Conservation (phyloP, 2,797 vertebrate species). For the Lepidocolaptes lacrymiger region DNA sequence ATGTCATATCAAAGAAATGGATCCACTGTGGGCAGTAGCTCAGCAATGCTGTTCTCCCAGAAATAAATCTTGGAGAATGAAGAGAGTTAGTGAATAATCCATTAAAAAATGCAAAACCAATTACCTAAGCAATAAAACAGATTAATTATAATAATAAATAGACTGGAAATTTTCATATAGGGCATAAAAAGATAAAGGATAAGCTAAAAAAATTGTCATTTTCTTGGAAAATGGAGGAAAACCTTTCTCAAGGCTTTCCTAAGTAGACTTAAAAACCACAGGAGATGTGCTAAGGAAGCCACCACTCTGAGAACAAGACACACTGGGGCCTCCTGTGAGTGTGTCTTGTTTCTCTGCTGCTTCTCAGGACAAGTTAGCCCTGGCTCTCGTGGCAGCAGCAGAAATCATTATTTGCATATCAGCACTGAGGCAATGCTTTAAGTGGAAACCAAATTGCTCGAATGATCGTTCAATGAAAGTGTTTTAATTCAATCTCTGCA, state of each 20-base stretch:
- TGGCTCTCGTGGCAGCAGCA: background rate
- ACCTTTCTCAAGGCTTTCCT: background rate
- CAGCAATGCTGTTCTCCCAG: background rate
- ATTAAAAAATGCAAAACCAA: background rate
- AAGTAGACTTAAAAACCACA: background rate
- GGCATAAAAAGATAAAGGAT: background rate
- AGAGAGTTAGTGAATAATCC: background rate
- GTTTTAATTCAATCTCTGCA: conserved; percentile 1
- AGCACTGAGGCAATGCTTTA: background rate
- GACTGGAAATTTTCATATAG: background rate
- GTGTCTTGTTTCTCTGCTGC: background rate
- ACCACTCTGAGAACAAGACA: background rate
- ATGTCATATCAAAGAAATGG: background rate
- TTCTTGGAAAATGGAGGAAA: background rate
- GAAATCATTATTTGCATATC: background rate
- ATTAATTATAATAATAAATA: background rate
- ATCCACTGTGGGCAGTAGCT: background rate
- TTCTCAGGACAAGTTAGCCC: background rate
- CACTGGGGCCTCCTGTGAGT: background rate
- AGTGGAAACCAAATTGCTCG: background rate
- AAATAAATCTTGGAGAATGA: background rate
- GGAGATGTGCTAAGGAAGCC: background rate
- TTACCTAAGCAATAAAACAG: background rate
- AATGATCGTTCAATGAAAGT: background rate
- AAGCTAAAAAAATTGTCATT: background rate